These are phyloP conservation scores for Penaeus vannamei DNA, from an alignment of 1,140 invertebrate genomes.

Conservation along the genomic window DNA sequence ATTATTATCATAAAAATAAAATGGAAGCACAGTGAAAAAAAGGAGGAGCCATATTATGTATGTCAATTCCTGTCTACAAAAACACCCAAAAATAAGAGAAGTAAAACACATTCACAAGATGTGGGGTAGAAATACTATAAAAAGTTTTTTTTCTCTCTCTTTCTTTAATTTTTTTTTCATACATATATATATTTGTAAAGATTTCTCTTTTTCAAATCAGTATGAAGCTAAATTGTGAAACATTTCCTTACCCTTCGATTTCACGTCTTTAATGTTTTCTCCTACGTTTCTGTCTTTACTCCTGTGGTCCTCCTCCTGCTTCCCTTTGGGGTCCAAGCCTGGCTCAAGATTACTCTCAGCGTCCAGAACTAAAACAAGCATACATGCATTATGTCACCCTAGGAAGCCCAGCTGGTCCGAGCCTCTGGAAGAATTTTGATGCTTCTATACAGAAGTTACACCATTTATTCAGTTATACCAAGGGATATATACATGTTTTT, in stretches of 20 bases:
- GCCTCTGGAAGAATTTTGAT: slow-evolving; percentile 29
- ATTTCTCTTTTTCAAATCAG: neutral
- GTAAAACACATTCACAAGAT: too few species aligned
- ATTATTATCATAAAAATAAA: too few species aligned
- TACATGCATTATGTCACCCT: slow-evolving; percentile 62
- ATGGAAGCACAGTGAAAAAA: too few species aligned
- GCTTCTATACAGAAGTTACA: too few species aligned
- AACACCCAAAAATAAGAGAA: too few species aligned
- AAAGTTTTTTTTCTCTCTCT: too few species aligned
- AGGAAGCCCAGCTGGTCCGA: slow-evolving; percentile 33
- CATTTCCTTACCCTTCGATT: slow-evolving; percentile 51
- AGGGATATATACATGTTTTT: too few species aligned
- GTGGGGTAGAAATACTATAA: too few species aligned
- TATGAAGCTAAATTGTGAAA: slow-evolving; percentile 20
- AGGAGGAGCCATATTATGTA: too few species aligned
- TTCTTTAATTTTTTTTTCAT: too few species aligned
- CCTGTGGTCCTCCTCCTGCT: slow-evolving; percentile 53
- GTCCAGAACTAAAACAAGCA: slow-evolving; percentile 64
- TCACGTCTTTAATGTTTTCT: slow-evolving; percentile 48
- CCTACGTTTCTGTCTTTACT: slow-evolving; percentile 50
- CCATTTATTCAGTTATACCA: too few species aligned
- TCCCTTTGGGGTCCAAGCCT: slow-evolving; percentile 56
- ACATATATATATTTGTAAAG: neutral
- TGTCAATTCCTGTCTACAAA: too few species aligned
- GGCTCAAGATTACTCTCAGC: slow-evolving; percentile 63